Evolutionary conservation across 2,113 vertebrate genomes (phyloP), one percentile per base, ranked within the genome.

Genomic region (Agapornis roseicollis): DNA sequence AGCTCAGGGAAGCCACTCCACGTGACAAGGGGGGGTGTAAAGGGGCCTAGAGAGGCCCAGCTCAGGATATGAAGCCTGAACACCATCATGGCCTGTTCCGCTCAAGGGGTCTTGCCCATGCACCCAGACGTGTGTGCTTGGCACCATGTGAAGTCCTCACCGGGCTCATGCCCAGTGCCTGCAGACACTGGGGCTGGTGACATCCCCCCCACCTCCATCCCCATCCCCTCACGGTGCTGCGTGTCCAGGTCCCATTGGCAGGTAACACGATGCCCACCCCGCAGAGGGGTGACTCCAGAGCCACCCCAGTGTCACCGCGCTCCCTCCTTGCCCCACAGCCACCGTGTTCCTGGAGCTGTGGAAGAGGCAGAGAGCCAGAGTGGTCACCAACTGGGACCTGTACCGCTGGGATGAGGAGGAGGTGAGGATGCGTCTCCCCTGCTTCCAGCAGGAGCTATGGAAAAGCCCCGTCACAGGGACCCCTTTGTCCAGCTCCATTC

Each of bases 321-420:
- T 56, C 61, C 39, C 33, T 72, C 33, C 65, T 72, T 90, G 37
- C 42, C 68, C 86, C 31, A 14, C 91, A 99, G 99, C 99, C 91
- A 99, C 99, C 0, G 94, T 99, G 58, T 99, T 99, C 94, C 97
- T 99, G 96, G 99, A 99, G 97, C 50, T 99, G 60, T 99, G 99
- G 99, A 99, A 99, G 96, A 97, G 99, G 91, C 52, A 98, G 80
- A 96, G 98, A 85, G 98, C 99, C 10, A 68, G 2, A 0, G 95
- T 98, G 65, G 98, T 98, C 70, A 98, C 94, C 44, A 0, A 41
- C 19, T 99, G 99, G 99, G 97, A 99, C 16, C 97, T 99, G 47
- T 98, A 98, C 3, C 64, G 94, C 69, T 99, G 99, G 99, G 98
- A 98, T 56, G 98, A 99, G 69, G 98, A 99, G 13, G 98, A 99